Evolutionary conservation across 2,888 invertebrate species (phyloP).

Genomic region (Branchellion lobata): DNA sequence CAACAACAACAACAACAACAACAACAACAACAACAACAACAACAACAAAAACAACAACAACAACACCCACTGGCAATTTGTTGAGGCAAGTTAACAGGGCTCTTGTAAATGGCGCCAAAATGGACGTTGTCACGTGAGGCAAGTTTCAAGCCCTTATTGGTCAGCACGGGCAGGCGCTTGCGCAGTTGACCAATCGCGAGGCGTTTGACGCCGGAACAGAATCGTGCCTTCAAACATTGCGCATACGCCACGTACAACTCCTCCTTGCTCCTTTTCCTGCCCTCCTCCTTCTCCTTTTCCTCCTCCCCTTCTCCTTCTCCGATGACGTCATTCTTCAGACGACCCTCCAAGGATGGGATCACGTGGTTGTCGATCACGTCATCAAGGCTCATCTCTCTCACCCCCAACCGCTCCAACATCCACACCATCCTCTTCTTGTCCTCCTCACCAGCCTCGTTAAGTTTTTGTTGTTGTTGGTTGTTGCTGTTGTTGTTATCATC

Average conservation of each 20-base stretch:
- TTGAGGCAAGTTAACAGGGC: background rate
- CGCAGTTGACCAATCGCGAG: background rate
- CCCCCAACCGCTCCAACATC: slow-evolving; percentile 55
- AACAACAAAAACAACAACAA: too few species aligned
- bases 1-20: too few species aligned
- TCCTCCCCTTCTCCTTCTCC: too few species aligned
- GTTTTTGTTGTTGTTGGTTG: too few species aligned
- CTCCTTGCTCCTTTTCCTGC: slow-evolving; percentile 42
- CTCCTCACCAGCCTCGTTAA: slow-evolving; percentile 56
- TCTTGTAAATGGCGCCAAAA: slow-evolving; percentile 10
- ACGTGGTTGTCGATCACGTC: slow-evolving; percentile 60
- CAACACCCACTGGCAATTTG: background rate
- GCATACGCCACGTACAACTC: slow-evolving; percentile 47
- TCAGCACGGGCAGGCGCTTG: slow-evolving; percentile 2
- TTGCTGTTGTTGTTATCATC: too few species aligned
- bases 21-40: background rate
- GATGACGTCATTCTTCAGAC: slow-evolving; percentile 49
- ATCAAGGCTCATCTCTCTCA: slow-evolving; percentile 55
- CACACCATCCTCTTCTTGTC: slow-evolving; percentile 58
- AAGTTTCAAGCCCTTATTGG: slow-evolving; percentile 18
- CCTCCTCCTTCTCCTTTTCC: background rate
- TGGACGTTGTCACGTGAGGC: background rate
- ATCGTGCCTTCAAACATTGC: slow-evolving; percentile 50
- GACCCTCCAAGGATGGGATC: slow-evolving; percentile 56
- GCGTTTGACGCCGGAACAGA: background rate